Evolutionary conservation across 2,888 invertebrate species (phyloP), one percentile per base, ranked within the genome.

Genomic region (Callyntrura sp.): DNA sequence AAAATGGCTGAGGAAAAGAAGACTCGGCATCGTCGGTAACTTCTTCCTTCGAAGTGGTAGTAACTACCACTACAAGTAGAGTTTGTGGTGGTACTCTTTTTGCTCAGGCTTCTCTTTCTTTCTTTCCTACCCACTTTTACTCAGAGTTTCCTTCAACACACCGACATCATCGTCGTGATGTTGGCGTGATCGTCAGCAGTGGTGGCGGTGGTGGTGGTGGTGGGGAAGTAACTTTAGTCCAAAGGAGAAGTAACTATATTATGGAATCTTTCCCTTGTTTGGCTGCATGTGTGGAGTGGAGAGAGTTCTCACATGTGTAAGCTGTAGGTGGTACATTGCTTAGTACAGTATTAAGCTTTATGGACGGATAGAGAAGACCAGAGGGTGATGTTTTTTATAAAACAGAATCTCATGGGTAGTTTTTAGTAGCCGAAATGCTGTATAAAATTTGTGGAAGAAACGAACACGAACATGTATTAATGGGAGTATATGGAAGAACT

Each of bases 121-220:
- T 51, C 81, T 62, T 62, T 60, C 11, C 81, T 20, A 81, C 86
- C 81, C 43, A 81, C 86, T 86, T 86, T 86, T 86, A 86, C 79
- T 86, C 62, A 68, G 48, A 45, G 51, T 43, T 86, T 86, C 86
- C 70, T 86, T 86, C 79, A 86, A 86, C 86, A 81, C 70, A 73
- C 45, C 17, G 45, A 45, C 70, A 45, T 73, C 70, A 20, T 73
- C 70, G 2, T 70, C 43, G 14, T 73, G 25, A 25, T 70, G 17
- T n/a, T 57, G 57, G 57, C n/a, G 62, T 35, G 35, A 45, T 43
- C 43, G 17, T 70, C n/a, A 68, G 51, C 14, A n/a, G 35, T 51
- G 51, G 14, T 35, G 35, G 68, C 43, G 35, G 70, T 45, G 70
- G 43, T 35, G 12, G 65, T 73, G 70, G 78, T 28, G 35, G 78